These are phyloP conservation scores for Allolobophora icterica DNA, from an alignment of 2,888 invertebrate genomes.

Conservation along the genomic window DNA sequence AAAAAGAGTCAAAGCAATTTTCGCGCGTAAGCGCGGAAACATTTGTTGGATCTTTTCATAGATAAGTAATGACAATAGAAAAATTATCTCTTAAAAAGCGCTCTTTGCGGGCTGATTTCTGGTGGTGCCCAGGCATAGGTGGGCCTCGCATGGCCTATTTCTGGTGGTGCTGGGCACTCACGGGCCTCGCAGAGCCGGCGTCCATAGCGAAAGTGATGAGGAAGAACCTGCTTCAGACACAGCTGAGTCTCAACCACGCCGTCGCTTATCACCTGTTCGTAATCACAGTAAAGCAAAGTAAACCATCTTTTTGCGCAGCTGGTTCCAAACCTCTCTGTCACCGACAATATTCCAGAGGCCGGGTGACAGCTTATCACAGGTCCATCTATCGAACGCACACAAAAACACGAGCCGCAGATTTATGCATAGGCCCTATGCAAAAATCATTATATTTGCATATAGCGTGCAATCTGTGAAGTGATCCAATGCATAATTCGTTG, in stretches of 20 bases:
- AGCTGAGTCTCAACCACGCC: slow-evolving; percentile 33
- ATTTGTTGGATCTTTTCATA: too few species aligned
- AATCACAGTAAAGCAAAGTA: not conserved
- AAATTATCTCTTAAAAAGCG: too few species aligned
- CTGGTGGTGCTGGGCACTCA: too few species aligned
- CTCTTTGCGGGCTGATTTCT: too few species aligned
- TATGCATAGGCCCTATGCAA: not conserved
- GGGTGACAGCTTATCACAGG: not conserved
- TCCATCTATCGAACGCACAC: not conserved
- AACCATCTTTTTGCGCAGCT: not conserved
- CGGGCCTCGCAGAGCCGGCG: too few species aligned
- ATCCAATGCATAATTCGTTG: too few species aligned
- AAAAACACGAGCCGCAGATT: not conserved
- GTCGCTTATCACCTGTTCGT: slow-evolving; percentile 34
- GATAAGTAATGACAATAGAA: too few species aligned
- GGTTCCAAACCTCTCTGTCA: slow-evolving; percentile 9
- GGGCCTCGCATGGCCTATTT: too few species aligned
- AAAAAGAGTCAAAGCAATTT: too few species aligned
- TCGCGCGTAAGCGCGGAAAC: too few species aligned
- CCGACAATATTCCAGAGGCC: not conserved
- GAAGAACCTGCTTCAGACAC: slow-evolving; percentile 27
- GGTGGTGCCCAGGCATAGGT: too few species aligned
- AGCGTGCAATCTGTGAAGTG: not conserved
- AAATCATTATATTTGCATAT: not conserved
- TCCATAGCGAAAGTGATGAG: too few species aligned